Conservation (phyloP, 2,888 invertebrate genomes). For the Onthophagus sagittarius region DNA sequence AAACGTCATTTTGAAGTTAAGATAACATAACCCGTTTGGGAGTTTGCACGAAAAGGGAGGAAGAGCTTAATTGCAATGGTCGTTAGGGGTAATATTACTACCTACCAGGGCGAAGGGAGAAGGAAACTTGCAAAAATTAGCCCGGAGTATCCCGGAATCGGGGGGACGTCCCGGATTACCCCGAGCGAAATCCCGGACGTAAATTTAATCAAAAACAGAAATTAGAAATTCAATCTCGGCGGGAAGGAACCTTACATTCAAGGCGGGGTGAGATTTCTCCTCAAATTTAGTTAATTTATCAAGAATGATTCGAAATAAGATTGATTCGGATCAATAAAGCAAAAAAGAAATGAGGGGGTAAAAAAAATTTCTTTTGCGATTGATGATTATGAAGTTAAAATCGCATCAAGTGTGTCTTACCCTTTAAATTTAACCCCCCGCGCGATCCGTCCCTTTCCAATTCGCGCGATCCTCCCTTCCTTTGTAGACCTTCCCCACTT, state of each 20-base stretch:
- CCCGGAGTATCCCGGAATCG: not conserved
- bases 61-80: not conserved
- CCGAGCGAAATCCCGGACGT: conserved; percentile 29
- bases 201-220: conserved; percentile 52
- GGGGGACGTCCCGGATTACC: not conserved
- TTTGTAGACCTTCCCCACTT: not conserved
- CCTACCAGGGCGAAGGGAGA: not conserved
- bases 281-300: not conserved
- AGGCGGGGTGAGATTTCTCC: conserved; percentile 39
- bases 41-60: not conserved
- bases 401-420: too few relatives aligned
- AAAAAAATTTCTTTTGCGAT: too few relatives aligned
- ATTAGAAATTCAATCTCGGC: conserved; percentile 51
- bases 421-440: too few relatives aligned
- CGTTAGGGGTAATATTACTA: not conserved
- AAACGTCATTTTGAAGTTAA: too few relatives aligned
- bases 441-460: too few relatives aligned
- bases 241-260: not conserved
- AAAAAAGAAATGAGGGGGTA: too few relatives aligned
- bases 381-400: too few relatives aligned
- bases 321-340: too few relatives aligned
- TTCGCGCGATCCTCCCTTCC: too few relatives aligned
- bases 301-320: too few relatives aligned
- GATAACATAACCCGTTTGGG: too few relatives aligned
- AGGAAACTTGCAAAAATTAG: not conserved